Percentiles rank a stretch among this genome's conserved stretches.
phyloP scores from a whole-genome alignment of 2,797 vertebrate genomes.

The Chiloscyllium punctatum region DNA sequence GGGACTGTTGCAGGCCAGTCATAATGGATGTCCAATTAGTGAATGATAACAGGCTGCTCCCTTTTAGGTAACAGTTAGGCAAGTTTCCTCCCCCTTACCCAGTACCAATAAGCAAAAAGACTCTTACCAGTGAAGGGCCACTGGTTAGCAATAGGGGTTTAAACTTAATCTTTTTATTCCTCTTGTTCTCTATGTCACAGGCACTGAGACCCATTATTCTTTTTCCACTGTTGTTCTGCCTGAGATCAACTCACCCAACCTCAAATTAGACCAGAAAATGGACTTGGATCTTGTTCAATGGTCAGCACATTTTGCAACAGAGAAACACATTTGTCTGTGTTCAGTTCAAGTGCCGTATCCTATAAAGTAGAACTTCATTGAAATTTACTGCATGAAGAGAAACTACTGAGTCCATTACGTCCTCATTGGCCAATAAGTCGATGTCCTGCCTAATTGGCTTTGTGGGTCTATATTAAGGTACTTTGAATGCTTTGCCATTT shows the following conservation, averaged over 20 bases:
- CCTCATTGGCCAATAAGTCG: too few species aligned
- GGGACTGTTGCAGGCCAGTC: background rate
- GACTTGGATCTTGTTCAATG: background rate
- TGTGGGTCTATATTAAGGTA: too few species aligned
- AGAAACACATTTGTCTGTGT: background rate
- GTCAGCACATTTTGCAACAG: background rate
- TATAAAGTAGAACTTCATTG: too few species aligned
- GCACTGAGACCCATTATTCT: background rate
- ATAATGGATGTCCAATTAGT: background rate
- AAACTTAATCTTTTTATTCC: background rate
- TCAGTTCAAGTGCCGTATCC: too few species aligned
- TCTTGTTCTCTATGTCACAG: background rate
- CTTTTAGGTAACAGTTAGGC: background rate
- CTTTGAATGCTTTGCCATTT: too few species aligned
- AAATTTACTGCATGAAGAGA: too few species aligned
- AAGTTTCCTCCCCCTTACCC: background rate
- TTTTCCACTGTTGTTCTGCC: background rate
- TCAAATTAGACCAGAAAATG: too few species aligned
- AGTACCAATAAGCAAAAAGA: background rate
- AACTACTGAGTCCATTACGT: too few species aligned
- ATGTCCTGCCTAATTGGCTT: too few species aligned
- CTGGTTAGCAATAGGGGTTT: background rate
- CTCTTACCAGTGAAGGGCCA: background rate
- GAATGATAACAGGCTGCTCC: background rate
- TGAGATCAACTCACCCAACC: background rate